Conservation (phyloP, 2,113 vertebrate genomes). For the Mola mola region DNA sequence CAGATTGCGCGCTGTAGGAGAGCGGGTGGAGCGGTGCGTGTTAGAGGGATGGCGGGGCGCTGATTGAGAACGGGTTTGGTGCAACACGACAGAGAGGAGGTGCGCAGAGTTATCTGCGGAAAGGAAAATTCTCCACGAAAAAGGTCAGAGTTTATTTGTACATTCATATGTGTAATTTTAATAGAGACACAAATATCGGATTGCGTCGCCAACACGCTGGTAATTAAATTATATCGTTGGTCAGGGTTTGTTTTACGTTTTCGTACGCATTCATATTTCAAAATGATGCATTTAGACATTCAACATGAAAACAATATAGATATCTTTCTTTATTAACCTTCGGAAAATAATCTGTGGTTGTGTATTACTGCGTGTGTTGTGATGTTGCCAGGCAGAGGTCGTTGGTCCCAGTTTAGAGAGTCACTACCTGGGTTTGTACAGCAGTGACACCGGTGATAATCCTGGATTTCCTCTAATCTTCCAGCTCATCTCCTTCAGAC, state of each 20-base stretch:
- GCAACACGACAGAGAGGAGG: slow-evolving; percentile 1
- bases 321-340: no score
- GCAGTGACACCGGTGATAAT: slow-evolving; percentile 54
- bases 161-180: neutral
- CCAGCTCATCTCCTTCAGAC: slow-evolving; percentile 18
- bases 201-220: neutral
- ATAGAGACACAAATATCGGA: neutral
- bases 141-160: slow-evolving; percentile 40
- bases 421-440: slow-evolving; percentile 34
- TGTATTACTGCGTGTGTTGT: slow-evolving; percentile 20
- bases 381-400: slow-evolving; percentile 22
- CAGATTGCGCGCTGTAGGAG: slow-evolving; percentile 35
- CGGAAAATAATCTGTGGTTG: neutral
- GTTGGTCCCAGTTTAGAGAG: slow-evolving; percentile 40
- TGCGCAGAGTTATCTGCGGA: neutral
- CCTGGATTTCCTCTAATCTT: slow-evolving; percentile 74
- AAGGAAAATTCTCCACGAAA: neutral
- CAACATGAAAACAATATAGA: no score
- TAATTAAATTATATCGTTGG: neutral
- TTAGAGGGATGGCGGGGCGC: slow-evolving; percentile 3
- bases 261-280: neutral
- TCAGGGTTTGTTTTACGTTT: neutral
- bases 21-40: neutral
- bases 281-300: neutral
- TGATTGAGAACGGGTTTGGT: neutral